Conservation (phyloP, 1,140 invertebrate species). For the Saccostrea cuccullata region DNA sequence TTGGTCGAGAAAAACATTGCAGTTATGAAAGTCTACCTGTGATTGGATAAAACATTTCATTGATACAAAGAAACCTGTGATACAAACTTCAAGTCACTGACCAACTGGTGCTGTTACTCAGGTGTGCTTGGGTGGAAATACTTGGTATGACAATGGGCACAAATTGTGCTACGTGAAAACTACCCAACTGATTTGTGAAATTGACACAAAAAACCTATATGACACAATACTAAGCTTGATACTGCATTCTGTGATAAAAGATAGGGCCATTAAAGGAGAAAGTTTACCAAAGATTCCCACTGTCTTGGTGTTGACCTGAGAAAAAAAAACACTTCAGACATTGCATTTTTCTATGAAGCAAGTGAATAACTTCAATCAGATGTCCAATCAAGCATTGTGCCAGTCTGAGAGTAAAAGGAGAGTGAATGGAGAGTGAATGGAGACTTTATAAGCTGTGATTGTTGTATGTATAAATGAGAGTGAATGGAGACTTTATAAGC, state of each 20-base stretch:
- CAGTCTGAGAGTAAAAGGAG: background rate
- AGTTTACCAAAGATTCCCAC: background rate
- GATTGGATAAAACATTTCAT: slow-evolving; percentile 22
- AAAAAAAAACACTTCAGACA: background rate
- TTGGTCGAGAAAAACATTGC: background rate
- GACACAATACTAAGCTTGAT: background rate
- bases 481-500: background rate
- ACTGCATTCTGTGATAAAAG: background rate
- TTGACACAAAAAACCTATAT: background rate
- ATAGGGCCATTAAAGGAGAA: background rate
- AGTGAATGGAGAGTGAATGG: too few species aligned
- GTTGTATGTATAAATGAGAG: too few species aligned
- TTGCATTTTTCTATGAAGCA: background rate
- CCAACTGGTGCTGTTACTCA: slow-evolving; percentile 19
- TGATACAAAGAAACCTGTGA: slow-evolving; percentile 31
- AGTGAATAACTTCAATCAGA: slow-evolving; percentile 18
- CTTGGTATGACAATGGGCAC: background rate
- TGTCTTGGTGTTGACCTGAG: background rate
- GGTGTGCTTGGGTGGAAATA: slow-evolving; percentile 30
- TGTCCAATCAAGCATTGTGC: slow-evolving; percentile 23
- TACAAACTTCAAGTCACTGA: slow-evolving; percentile 27
- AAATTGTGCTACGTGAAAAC: background rate
- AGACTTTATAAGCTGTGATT: too few species aligned
- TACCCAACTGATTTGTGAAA: background rate
- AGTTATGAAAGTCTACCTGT: background rate